Conservation (phyloP, 2,113 vertebrate genomes). For the Plotosus lineatus region DNA sequence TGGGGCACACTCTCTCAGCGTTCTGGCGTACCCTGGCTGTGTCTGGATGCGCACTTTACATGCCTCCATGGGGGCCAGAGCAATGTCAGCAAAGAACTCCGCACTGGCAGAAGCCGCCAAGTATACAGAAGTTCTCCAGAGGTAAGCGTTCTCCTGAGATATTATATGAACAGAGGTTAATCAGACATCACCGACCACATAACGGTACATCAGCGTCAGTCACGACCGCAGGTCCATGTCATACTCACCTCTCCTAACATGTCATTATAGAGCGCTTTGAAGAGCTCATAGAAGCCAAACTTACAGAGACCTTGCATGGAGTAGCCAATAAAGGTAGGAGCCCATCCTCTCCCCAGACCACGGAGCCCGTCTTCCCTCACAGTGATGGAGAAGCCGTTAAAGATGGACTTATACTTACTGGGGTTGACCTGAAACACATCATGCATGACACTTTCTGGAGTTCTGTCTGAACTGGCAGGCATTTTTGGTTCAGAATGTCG, state of each 20-base stretch:
- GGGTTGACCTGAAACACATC: constrained; percentile 83
- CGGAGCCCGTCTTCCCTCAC: constrained; percentile 90
- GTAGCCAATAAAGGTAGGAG: constrained; percentile 95
- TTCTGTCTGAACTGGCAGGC: background rate
- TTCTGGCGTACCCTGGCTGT: constrained; percentile 94
- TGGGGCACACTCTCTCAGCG: constrained; percentile 84
- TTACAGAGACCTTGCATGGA: constrained; percentile 99
- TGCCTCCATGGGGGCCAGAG: constrained; percentile 98
- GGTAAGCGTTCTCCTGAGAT: constrained; percentile 84
- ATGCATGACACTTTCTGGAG: background rate
- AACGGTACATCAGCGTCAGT: background rate
- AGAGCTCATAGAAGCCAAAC: constrained; percentile 98
- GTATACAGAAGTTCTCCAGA: constrained; percentile 97
- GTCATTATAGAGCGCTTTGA: constrained; percentile 91
- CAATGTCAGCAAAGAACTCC: constrained; percentile 98
- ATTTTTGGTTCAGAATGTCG: background rate
- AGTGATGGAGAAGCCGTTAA: constrained; percentile 89
- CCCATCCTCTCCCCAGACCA: constrained; percentile 95
- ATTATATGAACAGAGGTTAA: background rate
- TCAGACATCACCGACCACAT: background rate
- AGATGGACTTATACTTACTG: constrained; percentile 93
- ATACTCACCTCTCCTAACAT: constrained; percentile 87
- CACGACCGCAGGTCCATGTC: background rate
- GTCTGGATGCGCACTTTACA: constrained; percentile 97
- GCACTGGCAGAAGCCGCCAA: constrained; percentile 96